Evolutionary conservation across 2,888 invertebrate species (phyloP), one percentile per base, ranked within the genome.

Genomic region (Leptopilina syphax): DNA sequence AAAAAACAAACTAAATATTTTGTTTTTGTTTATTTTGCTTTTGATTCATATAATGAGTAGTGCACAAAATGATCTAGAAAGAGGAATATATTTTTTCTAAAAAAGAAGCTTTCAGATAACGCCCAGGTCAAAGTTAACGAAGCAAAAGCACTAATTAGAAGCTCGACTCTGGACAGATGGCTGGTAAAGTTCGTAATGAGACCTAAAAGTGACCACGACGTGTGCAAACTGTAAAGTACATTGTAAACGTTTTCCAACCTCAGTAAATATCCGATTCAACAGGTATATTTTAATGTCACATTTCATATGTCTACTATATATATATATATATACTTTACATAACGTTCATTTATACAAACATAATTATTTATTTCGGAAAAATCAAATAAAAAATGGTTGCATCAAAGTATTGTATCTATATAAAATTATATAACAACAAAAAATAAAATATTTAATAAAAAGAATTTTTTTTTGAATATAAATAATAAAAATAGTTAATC

Each of bases 131-230:
- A n/a, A 60, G 60, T 60, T 60, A 60, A 60, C 60, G 60, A 18
- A 60, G 60, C 60, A 18, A 60, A 60, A 60, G 60, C 60, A 60
- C 60, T 60, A 60, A 60, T 60, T 60, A 60, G 60, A 18, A 60
- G 60, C 5, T n/a, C 60, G 60, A 60, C n/a, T 18, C 60, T 60
- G 18, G 60, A 60, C 18, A 60, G 60, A 34, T 18, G n/a, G 60
- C 7, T 18, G 47, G 65, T 60, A 73, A 78, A 57, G 76, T 73
- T 80, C 78, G 63, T 80, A 77, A 80, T 67, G 50, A 65, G 77
- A 78, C 77, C 77, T 65, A 54, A 77, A 79, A 80, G 77, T 78
- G 80, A 80, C 80, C 78, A 77, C 73, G 66, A 66, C 63, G 76
- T 80, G 77, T 60, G 76, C 66, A 67, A 76, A 60, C 60, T 60